Percentiles rank a stretch among this genome's conserved stretches.
These are phyloP conservation scores for Dendrophyllia cribrosa DNA, from an alignment of 64 coral and sea anemone species.

Conservation along the genomic window DNA sequence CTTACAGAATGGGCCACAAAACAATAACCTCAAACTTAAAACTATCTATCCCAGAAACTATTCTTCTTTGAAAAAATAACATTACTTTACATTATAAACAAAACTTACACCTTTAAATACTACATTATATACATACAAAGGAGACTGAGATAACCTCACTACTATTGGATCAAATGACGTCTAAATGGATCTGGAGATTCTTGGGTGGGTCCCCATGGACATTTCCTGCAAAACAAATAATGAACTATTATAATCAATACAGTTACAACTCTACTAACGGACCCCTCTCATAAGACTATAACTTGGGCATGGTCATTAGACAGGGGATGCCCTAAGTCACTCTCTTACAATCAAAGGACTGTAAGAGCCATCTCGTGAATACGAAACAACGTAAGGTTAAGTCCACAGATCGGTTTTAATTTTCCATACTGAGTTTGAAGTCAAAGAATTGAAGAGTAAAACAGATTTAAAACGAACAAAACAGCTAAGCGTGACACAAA, in stretches of 20 bases:
- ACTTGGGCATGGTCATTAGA: no score
- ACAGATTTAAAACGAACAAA: no score
- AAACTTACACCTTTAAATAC: neutral
- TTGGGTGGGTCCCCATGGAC: slow-evolving; percentile 72
- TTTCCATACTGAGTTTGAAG: no score
- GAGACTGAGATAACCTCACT: neutral
- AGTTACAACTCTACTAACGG: neutral
- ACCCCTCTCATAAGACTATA: neutral
- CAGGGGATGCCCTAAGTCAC: no score
- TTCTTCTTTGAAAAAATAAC: neutral
- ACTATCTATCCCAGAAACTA: neutral
- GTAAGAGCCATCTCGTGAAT: no score
- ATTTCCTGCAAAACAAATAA: slow-evolving; percentile 37
- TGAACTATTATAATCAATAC: neutral
- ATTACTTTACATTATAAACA: neutral
- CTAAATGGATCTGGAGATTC: slow-evolving; percentile 61
- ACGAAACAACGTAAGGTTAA: no score
- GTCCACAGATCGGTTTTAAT: no score
- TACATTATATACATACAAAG: neutral
- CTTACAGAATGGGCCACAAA: no score
- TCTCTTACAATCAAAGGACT: no score
- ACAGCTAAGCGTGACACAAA: no score
- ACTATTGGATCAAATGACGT: slow-evolving; percentile 37
- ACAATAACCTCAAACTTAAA: neutral
- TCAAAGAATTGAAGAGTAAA: no score